A percentile compares a stretch with the other conserved stretches of the same genome.
These are phyloP conservation scores for Corvus cornix DNA, from an alignment of 2,113 vertebrate genomes.

Conservation along the genomic window DNA sequence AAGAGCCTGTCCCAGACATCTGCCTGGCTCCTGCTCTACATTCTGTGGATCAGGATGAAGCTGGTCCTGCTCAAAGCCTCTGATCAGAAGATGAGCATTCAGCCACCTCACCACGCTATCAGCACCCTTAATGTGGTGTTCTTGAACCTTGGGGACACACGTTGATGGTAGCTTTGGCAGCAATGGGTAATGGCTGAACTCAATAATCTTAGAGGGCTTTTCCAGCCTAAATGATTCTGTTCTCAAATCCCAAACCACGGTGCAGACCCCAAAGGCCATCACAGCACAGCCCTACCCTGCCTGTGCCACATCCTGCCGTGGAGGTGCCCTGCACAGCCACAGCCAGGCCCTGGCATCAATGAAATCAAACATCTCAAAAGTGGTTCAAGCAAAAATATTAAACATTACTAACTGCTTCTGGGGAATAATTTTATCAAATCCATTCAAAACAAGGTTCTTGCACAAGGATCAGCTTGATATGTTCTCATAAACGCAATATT, in stretches of 20 bases:
- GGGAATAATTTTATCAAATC: constrained; percentile 51
- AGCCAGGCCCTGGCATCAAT: rapidly evolving
- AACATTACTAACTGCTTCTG: background rate
- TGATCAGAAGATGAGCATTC: background rate
- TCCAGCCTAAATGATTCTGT: background rate
- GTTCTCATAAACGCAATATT: constrained; percentile 63
- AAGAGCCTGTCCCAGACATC: background rate
- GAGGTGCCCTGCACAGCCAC: background rate
- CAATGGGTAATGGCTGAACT: background rate
- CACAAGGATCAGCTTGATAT: constrained; percentile 48
- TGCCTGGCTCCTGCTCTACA: background rate
- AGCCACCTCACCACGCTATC: rapidly evolving
- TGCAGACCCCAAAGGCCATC: background rate
- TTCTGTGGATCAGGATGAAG: background rate
- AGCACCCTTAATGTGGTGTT: rapidly evolving
- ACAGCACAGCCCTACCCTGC: background rate
- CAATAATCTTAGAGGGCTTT: background rate
- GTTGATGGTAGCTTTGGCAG: background rate
- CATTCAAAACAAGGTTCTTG: constrained; percentile 55
- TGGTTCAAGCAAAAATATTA: background rate
- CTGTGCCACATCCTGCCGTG: rapidly evolving
- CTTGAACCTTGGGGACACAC: background rate
- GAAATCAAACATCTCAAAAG: background rate
- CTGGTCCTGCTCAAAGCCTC: background rate
- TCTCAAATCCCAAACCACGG: background rate